These are phyloP conservation scores for Cephalotes varians DNA, from an alignment of 2,888 invertebrate species.

Conservation along the genomic window DNA sequence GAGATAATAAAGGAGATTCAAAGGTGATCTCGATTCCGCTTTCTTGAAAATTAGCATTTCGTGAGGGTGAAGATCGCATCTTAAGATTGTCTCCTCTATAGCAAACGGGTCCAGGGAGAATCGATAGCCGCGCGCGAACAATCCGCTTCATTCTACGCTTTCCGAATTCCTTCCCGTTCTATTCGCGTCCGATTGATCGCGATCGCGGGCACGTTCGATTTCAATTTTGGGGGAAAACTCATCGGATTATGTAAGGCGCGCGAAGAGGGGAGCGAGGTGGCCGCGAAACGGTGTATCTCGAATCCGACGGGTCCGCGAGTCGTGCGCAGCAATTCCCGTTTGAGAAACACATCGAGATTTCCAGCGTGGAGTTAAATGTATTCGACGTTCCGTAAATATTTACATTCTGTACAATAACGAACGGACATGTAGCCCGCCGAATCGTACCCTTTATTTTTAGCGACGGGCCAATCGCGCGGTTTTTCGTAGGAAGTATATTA, in stretches of 20 bases:
- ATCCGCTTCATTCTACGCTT: background rate
- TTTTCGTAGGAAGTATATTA: slow-evolving; percentile 47
- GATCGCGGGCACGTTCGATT: background rate
- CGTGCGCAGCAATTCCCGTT: background rate
- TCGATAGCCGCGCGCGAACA: background rate
- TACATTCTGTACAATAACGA: slow-evolving; percentile 56
- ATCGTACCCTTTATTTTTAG: slow-evolving; percentile 71
- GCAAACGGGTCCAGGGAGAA: background rate
- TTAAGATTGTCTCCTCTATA: background rate
- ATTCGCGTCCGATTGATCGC: background rate
- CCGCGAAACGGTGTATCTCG: background rate
- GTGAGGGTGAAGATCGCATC: background rate
- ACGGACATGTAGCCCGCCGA: slow-evolving; percentile 48
- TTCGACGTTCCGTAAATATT: slow-evolving; percentile 53
- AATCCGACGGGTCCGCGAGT: background rate
- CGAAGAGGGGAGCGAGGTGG: background rate
- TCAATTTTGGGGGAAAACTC: background rate
- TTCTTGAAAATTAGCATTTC: background rate
- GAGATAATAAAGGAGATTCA: background rate
- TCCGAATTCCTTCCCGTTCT: too few relatives aligned
- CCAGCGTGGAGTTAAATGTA: slow-evolving; percentile 53
- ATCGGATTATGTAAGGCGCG: slow-evolving; percentile 1
- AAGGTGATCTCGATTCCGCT: background rate
- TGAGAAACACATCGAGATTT: slow-evolving; percentile 18
- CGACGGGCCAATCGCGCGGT: slow-evolving; percentile 58